phyloP scores from a whole-genome alignment of 2,888 invertebrate genomes.

The Euspilapteryx auroguttella region DNA sequence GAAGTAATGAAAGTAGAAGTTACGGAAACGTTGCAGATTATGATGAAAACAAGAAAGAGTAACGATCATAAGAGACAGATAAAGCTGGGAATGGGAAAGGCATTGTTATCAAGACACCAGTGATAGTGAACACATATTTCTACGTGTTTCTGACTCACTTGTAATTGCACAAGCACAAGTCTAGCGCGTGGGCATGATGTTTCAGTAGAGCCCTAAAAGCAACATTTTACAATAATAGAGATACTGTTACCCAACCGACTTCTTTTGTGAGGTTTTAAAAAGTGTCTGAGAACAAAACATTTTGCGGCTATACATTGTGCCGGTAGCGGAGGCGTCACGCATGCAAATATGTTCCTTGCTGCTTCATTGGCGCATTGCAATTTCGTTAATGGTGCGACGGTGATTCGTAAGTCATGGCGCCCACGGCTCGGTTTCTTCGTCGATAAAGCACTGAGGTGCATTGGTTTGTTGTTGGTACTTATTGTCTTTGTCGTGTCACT shows the following conservation, averaged over 20 bases:
- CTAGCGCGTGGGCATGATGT: not conserved
- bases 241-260: constrained; percentile 3
- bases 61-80: constrained; percentile 2
- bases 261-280: not conserved
- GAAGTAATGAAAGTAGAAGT: constrained; percentile 4
- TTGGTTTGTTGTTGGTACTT: no score
- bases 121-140: not conserved
- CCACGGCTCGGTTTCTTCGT: constrained; percentile 44
- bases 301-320: constrained; percentile 1
- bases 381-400: constrained; percentile 17
- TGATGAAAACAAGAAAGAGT: constrained; percentile 2
- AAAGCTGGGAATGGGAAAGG: constrained; percentile 3
- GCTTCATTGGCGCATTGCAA: constrained; percentile 32
- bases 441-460: no score
- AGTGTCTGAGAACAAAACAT: not conserved
- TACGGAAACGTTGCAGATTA: constrained; percentile 3
- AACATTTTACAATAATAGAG: not conserved
- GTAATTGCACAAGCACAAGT: not conserved
- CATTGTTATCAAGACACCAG: constrained; percentile 4
- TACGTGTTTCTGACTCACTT: not conserved
- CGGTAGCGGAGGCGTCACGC: constrained; percentile 12
- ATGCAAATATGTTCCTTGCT: constrained; percentile 26
- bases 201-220: not conserved
- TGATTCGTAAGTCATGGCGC: constrained; percentile 31
- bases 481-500: no score